Conservation (phyloP, 2,797 vertebrate genomes). For the Sebastes goodei region DNA sequence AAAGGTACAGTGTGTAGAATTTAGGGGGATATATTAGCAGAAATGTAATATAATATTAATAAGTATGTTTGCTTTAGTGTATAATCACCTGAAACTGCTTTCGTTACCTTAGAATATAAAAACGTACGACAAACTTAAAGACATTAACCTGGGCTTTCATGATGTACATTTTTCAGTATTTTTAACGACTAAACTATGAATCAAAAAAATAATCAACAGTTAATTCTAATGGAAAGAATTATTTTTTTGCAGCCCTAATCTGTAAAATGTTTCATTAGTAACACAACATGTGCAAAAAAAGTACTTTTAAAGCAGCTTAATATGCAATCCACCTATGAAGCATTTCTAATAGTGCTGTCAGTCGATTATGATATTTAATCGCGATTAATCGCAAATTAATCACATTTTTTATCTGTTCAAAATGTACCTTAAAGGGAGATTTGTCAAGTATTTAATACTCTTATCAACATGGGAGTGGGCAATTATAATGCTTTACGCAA, state of each 20-base stretch:
- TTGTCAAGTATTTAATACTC: no score
- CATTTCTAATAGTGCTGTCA: not conserved
- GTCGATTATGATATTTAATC: no score
- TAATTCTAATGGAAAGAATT: not conserved
- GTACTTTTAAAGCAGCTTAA: not conserved
- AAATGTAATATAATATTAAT: not conserved
- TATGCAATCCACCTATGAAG: not conserved
- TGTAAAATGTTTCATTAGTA: not conserved
- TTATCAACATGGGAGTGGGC: no score
- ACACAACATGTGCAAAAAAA: not conserved
- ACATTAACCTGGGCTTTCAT: not conserved
- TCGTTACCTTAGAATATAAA: not conserved
- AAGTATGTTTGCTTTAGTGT: not conserved
- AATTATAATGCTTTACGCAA: fast-evolving
- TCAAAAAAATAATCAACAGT: not conserved
- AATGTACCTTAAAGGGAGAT: no score
- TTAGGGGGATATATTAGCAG: not conserved
- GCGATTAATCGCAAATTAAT: no score
- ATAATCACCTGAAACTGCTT: not conserved
- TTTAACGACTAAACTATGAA: not conserved
- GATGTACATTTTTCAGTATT: not conserved
- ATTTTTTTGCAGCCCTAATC: not conserved
- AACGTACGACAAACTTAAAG: not conserved
- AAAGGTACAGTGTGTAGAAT: not conserved
- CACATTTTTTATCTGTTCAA: no score